phyloP scores from a whole-genome alignment of 2,797 vertebrate species.

The Miichthys miiuy region DNA sequence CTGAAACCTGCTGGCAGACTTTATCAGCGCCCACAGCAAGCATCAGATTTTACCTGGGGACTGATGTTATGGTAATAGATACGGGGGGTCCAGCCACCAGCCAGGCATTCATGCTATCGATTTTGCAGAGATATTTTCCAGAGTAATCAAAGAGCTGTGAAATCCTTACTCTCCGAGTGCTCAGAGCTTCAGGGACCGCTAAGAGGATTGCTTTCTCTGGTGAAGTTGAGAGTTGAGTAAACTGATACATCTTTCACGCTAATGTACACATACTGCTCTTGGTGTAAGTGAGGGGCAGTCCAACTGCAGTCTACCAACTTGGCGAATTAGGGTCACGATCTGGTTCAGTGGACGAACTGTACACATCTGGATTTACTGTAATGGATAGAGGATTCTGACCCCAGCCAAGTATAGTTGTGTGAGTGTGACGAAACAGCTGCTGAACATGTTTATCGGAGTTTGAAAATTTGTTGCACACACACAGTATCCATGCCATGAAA shows the following conservation, averaged over 20 bases:
- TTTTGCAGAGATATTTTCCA: conserved; percentile 80
- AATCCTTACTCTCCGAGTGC: conserved; percentile 72
- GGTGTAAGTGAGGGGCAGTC: not conserved
- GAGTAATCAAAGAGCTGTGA: conserved; percentile 83
- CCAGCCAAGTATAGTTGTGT: not conserved
- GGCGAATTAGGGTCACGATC: conserved; percentile 18
- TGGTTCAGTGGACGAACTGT: conserved; percentile 25
- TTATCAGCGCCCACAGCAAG: conserved; percentile 63
- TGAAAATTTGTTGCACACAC: not conserved
- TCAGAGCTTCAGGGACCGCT: conserved; percentile 73
- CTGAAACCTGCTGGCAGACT: conserved; percentile 63
- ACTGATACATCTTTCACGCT: conserved; percentile 65
- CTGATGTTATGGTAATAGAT: conserved; percentile 78
- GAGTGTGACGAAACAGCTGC: not conserved
- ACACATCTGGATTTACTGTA: conserved; percentile 20
- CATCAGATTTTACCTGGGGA: conserved; percentile 70
- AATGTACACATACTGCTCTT: conserved; percentile 45
- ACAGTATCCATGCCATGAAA: too few species aligned
- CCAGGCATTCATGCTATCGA: conserved; percentile 75
- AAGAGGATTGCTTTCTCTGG: conserved; percentile 78
- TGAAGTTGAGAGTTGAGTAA: conserved; percentile 72
- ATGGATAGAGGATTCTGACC: not conserved
- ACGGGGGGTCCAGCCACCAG: conserved; percentile 61
- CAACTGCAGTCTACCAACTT: conserved; percentile 22
- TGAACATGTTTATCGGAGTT: not conserved